Base-by-base conservation (phyloP, 2,113 vertebrate genomes). In the Lasiurus borealis region DNA sequence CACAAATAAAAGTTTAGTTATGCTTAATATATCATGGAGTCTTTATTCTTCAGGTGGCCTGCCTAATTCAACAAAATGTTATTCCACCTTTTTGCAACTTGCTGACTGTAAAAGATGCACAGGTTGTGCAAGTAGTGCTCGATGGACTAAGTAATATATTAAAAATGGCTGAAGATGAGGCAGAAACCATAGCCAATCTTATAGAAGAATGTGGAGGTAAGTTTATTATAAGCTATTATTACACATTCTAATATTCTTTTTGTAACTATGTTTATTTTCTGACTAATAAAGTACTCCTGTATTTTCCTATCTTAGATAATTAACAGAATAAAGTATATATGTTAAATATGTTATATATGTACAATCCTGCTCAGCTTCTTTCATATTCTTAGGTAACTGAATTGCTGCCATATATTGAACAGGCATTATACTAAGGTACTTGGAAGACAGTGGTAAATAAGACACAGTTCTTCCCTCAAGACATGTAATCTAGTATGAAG, bases 111-210 rank as follows among this genome's bases (percentile, higher is more conserved):
- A 99, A 99, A 98, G 99, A 99, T 36, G 99, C 99, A 69, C 99
- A 99, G 96, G 99, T 99, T 87, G 99, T 99, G 88, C 99, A 99
- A 97, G 99, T 99, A 64, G 99, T 99, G 94, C 98, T 99, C 66
- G 99, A 99, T 78, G 99, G 99, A 93, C 98, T 99, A 98, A 99
- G 99, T 99, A 99, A 99, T 98, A 99, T 99, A 98, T 99, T 99
- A 94, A 99, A 99, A 98, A 99, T 99, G 99, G 99, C 99, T 48
- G 99, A 99, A 93, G 99, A 99, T 36, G 99, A 99, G 98, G 99
- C 99, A 0, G 99, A 99, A 98, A 99, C 99, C 85, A 99, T 99
- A 96, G 99, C 99, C 98, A 99, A 99, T 95, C 99, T 99, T 97
- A 99, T 99, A 98, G 99, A 99, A 97, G 99, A 99, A 97, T 99